Base-by-base conservation (phyloP, 2,888 invertebrate species). In the Kryphioiulus occultus region DNA sequence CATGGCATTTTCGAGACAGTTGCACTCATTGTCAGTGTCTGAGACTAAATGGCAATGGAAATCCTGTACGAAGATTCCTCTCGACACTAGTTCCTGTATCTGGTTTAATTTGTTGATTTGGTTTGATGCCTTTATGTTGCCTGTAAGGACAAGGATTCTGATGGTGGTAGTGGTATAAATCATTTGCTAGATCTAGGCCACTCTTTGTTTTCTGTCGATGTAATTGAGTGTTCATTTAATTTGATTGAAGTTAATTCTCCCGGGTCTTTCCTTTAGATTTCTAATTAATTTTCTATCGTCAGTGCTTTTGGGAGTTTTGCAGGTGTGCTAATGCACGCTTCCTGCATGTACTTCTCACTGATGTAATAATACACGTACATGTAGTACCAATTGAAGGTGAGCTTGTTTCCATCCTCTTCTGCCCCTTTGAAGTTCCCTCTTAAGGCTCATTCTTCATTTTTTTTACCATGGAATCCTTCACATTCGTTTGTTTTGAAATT, bases 161-260 rank as follows among this genome's bases (percentile, higher is more conserved):
- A 26, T 68, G 68, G 26, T 68, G n/a, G 68, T 9, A 26, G 22
- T 26, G 7, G 68, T 26, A 68, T 68, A 68, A 12, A 68, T 12
- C 9, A 12, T 68, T 53, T n/a, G 53, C n/a, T 53, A 10, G 22
- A 30, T 30, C 30, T 78, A 30, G 30, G 15, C 30, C 26, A 78
- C 78, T 78, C 26, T 78, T 15, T 44, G 26, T 78, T 78, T 78
- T 78, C 78, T 15, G 26, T 44, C 39, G 26, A 86, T 42, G 32
- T 86, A 86, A 86, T 86, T 86, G 86, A 86, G 53, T 86, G 86
- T 86, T 86, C 86, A 86, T 86, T 86, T 86, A 42, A 53, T n/a
- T 86, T 86, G 86, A 86, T 86, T 86, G 86, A 86, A 86, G 86
- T 86, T 86, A 86, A 86, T 86, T 86, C 86, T 86, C 53, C 32